Evolutionary conservation across 2,797 vertebrate species (phyloP).

Genomic region (Oreochromis mossambicus): DNA sequence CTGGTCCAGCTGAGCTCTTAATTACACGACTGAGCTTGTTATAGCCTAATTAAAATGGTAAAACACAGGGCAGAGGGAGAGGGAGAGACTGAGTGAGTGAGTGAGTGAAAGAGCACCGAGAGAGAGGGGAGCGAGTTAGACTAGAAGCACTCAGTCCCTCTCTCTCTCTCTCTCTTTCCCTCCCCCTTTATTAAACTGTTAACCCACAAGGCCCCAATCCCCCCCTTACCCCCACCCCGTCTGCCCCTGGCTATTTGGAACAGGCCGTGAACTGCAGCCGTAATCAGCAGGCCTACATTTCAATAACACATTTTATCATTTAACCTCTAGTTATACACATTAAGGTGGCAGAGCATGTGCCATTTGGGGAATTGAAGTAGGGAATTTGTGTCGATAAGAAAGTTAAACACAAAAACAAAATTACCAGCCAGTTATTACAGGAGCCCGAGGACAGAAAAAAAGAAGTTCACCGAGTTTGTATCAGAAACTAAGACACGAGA

Average conservation of each 20-base stretch:
- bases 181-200: constrained; percentile 47
- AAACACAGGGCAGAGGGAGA: constrained; percentile 46
- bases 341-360: constrained; percentile 54
- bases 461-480: constrained; percentile 52
- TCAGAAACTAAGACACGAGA: constrained; percentile 46
- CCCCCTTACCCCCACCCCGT: constrained; percentile 13
- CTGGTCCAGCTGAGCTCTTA: constrained; percentile 81
- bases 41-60: constrained; percentile 77
- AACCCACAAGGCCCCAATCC: constrained; percentile 30
- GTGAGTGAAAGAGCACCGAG: constrained; percentile 12
- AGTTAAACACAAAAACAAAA: constrained; percentile 67
- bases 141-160: constrained; percentile 1
- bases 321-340: constrained; percentile 61
- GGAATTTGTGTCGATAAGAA: constrained; percentile 49
- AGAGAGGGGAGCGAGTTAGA: constrained; percentile 1
- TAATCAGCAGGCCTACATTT: constrained; percentile 61
- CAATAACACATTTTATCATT: constrained; percentile 63
- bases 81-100: background rate
- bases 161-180: background rate
- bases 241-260: constrained; percentile 56
- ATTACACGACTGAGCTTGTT: constrained; percentile 80
- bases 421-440: constrained; percentile 44
- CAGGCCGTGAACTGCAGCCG: constrained; percentile 44
- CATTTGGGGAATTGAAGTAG: constrained; percentile 38
- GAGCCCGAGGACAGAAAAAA: constrained; percentile 43